Percentiles rank a stretch among this genome's conserved stretches.
These are phyloP conservation scores for Poliocrania exsul DNA, from an alignment of 2,797 vertebrate genomes.

Conservation along the genomic window DNA sequence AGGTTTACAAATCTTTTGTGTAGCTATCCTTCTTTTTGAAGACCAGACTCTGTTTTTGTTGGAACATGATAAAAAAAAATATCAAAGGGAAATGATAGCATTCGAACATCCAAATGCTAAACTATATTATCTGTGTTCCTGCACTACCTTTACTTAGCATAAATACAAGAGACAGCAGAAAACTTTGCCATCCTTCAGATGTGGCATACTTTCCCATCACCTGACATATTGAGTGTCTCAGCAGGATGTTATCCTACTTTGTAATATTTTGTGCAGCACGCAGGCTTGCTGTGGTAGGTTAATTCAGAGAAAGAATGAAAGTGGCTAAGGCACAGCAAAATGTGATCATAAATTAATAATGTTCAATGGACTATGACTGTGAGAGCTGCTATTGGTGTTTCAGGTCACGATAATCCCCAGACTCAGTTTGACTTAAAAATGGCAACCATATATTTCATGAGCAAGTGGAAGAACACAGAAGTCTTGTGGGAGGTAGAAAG, in stretches of 20 bases:
- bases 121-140: not conserved
- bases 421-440: slow-evolving; percentile 22
- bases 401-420: slow-evolving; percentile 43
- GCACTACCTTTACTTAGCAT: not conserved
- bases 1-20: not conserved
- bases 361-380: slow-evolving; percentile 55
- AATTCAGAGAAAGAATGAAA: slow-evolving; percentile 7
- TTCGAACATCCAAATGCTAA: not conserved
- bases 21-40: not conserved
- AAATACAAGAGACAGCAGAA: not conserved
- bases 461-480: slow-evolving; percentile 16
- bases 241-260: slow-evolving; percentile 48
- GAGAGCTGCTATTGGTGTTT: slow-evolving; percentile 58
- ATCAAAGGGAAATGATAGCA: not conserved
- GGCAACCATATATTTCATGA: slow-evolving; percentile 29
- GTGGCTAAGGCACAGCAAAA: slow-evolving; percentile 38
- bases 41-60: not conserved
- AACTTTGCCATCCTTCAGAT: not conserved
- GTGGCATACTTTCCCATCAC: not conserved
- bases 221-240: not conserved
- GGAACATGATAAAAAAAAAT: not conserved
- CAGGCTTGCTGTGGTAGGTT: slow-evolving; percentile 29
- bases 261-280: slow-evolving; percentile 28
- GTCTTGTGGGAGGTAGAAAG: not conserved
- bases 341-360: slow-evolving; percentile 65